Conservation (phyloP, 2,113 vertebrate species). For the Phyllostomus hastatus region DNA sequence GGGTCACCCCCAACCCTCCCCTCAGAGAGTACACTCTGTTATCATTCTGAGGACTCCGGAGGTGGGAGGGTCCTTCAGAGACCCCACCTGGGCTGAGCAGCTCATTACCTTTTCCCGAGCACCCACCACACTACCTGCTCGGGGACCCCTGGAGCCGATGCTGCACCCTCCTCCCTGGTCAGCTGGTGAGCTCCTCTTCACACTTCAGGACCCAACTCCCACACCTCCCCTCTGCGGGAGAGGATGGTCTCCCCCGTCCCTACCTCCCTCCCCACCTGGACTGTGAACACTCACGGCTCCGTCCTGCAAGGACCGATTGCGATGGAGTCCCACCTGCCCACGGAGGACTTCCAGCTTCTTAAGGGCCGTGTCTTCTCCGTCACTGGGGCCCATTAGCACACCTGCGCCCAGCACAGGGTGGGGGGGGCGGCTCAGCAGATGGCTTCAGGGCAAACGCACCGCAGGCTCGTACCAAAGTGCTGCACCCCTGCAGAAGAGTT, state of each 20-base stretch:
- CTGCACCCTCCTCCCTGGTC: background rate
- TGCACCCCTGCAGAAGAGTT: background rate
- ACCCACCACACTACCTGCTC: background rate
- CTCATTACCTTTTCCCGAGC: background rate
- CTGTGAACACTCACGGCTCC: background rate
- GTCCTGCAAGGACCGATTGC: background rate
- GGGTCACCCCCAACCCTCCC: background rate
- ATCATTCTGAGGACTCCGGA: background rate
- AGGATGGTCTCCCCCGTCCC: background rate
- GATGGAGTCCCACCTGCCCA: background rate
- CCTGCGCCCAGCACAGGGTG: background rate
- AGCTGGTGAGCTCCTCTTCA: background rate
- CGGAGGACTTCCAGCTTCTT: background rate
- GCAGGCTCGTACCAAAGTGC: background rate
- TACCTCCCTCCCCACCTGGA: background rate
- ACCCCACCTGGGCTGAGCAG: too few species aligned
- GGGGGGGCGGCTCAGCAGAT: background rate
- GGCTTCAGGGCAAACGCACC: background rate
- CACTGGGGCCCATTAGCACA: background rate
- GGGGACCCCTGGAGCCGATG: background rate
- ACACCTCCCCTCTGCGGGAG: too few species aligned
- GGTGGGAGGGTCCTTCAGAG: background rate
- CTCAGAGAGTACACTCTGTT: background rate
- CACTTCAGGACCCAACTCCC: background rate
- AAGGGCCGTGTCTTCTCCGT: background rate